A percentile compares a stretch with the other conserved stretches of the same genome.
Conservation (phyloP, 2,888 invertebrate genomes). For the Steromphala cineraria region DNA sequence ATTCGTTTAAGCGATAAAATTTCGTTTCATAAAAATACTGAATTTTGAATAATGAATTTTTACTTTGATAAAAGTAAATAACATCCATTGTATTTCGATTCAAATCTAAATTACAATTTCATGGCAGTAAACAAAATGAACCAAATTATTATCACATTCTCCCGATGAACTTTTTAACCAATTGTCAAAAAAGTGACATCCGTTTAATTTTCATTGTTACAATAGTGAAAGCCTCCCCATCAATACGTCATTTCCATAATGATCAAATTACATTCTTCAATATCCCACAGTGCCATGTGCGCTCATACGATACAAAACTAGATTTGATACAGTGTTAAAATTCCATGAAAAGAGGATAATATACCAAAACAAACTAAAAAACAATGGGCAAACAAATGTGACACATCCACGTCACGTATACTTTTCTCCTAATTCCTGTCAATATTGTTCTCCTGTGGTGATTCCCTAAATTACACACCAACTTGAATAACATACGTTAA, state of each 20-base stretch:
- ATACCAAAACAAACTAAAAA: not conserved
- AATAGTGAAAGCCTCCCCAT: not conserved
- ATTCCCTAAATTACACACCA: not conserved
- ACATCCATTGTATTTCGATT: too few relatives aligned
- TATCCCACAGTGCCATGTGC: not conserved
- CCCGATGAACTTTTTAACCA: too few relatives aligned
- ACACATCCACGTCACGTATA: constrained; percentile 1
- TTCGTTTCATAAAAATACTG: too few relatives aligned
- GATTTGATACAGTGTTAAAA: constrained; percentile 2
- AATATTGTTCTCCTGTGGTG: not conserved
- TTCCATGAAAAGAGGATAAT: constrained; percentile 9
- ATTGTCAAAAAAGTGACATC: too few relatives aligned
- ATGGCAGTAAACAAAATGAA: too few relatives aligned
- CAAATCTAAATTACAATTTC: too few relatives aligned
- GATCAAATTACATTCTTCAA: not conserved
- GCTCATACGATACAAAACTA: not conserved
- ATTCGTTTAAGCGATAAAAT: too few relatives aligned
- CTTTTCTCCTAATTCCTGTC: constrained; percentile 2
- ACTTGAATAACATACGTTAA: not conserved
- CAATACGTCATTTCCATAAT: not conserved
- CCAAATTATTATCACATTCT: too few relatives aligned
- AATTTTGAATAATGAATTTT: too few relatives aligned
- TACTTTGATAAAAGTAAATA: too few relatives aligned
- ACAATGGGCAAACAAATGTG: not conserved
- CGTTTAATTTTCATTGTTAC: too few relatives aligned